Evolutionary conservation across 2,888 invertebrate species (phyloP).

Genomic region (Rutpela maculata): DNA sequence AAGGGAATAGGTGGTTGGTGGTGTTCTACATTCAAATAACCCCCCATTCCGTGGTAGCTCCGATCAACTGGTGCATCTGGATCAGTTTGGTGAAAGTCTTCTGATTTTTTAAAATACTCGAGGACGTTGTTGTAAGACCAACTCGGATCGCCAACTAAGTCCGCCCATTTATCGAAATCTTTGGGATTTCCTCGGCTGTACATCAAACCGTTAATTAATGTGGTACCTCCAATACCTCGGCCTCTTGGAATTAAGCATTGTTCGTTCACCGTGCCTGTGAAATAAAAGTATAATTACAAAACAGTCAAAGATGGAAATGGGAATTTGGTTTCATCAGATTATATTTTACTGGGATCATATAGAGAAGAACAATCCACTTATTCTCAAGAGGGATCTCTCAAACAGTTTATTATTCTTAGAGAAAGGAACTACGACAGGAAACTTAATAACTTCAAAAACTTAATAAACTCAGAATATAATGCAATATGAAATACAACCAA

Average conservation of each 20-base stretch:
- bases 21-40: conserved; percentile 51
- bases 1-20: conserved; percentile 42
- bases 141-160: conserved; percentile 60
- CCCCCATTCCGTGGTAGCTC: conserved; percentile 44
- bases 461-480: too few relatives aligned
- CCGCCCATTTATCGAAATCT: conserved; percentile 75
- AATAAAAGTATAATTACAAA: conserved; percentile 8
- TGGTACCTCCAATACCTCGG: conserved; percentile 75
- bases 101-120: conserved; percentile 68
- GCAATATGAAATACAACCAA: too few relatives aligned
- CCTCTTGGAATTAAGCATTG: conserved; percentile 72
- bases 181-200: conserved; percentile 73
- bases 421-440: too few relatives aligned
- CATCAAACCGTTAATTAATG: conserved; percentile 74
- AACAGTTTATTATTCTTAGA: too few relatives aligned
- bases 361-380: too few relatives aligned
- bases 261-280: conserved; percentile 38
- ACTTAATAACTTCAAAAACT: too few relatives aligned
- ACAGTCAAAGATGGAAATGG: neutral
- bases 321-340: neutral
- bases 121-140: conserved; percentile 78
- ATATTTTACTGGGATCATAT: too few relatives aligned
- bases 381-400: too few relatives aligned
- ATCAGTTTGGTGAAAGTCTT: conserved; percentile 36
- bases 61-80: conserved; percentile 36